Evolutionary conservation across 2,888 invertebrate species (phyloP).

Genomic region (Phengaris arion): DNA sequence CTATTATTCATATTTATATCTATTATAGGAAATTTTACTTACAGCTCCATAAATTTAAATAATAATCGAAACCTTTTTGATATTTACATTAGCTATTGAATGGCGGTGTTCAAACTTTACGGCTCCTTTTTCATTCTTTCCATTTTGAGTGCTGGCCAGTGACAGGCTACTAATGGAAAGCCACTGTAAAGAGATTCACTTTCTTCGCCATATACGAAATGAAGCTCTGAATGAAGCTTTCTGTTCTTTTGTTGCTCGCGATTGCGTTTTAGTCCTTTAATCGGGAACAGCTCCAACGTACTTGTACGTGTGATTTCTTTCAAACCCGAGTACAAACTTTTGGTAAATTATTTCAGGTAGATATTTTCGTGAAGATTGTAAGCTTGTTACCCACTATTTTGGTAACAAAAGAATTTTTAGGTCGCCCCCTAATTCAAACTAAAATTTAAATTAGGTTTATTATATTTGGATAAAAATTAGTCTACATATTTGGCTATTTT

Average conservation of each 20-base stretch:
- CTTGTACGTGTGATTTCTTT: not conserved
- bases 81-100: slow-evolving; percentile 37
- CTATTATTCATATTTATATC: too few species aligned
- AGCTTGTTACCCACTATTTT: too few species aligned
- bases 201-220: slow-evolving; percentile 55
- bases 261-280: slow-evolving; percentile 38
- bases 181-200: slow-evolving; percentile 56
- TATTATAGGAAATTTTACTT: too few species aligned
- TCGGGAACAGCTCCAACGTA: slow-evolving; percentile 35
- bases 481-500: too few species aligned
- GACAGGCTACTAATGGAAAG: slow-evolving; percentile 74
- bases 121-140: slow-evolving; percentile 50
- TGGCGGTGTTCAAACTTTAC: slow-evolving; percentile 45
- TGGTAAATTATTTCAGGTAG: too few species aligned
- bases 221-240: slow-evolving; percentile 46
- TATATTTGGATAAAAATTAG: too few species aligned
- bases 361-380: too few species aligned
- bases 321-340: too few species aligned
- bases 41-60: not conserved
- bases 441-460: too few species aligned
- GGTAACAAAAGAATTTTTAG: too few species aligned
- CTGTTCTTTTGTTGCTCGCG: slow-evolving; percentile 49
- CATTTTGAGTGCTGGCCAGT: slow-evolving; percentile 54
- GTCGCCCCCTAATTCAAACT: too few species aligned
- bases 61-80: slow-evolving; percentile 15